Percentiles rank a stretch among this genome's conserved stretches.
Evolutionary conservation across 1,140 invertebrate species (phyloP).

Genomic region (Zelostemma sp.): DNA sequence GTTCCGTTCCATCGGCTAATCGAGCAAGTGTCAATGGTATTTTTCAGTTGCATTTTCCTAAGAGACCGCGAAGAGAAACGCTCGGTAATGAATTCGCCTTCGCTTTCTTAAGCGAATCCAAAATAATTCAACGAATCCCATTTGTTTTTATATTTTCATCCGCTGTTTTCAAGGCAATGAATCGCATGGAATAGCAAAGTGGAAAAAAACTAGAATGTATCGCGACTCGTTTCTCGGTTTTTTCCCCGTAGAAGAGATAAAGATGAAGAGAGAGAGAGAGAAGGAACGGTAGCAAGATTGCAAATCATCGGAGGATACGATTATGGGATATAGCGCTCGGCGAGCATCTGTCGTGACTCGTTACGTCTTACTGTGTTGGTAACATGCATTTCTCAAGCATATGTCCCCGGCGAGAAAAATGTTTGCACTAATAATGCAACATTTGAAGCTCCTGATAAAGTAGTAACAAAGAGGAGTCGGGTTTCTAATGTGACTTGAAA

Average conservation of each 20-base stretch:
- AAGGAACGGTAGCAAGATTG: slow-evolving; percentile 37
- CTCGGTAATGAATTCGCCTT: too few relatives aligned
- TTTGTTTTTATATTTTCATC: too few relatives aligned
- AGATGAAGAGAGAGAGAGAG: slow-evolving; percentile 7
- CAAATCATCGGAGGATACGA: slow-evolving; percentile 49
- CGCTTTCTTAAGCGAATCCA: not conserved
- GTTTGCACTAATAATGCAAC: slow-evolving; percentile 31
- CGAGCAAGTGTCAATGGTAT: too few relatives aligned
- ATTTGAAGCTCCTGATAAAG: slow-evolving; percentile 18
- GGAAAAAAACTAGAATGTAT: too few relatives aligned
- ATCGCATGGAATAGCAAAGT: too few relatives aligned
- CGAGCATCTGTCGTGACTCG: slow-evolving; percentile 62
- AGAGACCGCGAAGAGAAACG: too few relatives aligned
- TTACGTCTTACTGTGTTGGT: slow-evolving; percentile 39
- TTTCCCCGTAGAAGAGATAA: not conserved
- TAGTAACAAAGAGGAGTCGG: not conserved
- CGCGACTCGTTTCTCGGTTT: too few relatives aligned
- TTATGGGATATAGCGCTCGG: slow-evolving; percentile 40
- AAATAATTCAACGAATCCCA: not conserved
- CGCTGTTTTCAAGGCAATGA: too few relatives aligned
- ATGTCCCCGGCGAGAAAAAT: slow-evolving; percentile 43
- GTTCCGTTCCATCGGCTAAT: slow-evolving; percentile 35
- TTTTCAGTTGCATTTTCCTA: too few relatives aligned
- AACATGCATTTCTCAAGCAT: slow-evolving; percentile 53
- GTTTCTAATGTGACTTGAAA: not conserved